Base-by-base conservation (phyloP, 2,888 invertebrate species). In the Boloria selene region DNA sequence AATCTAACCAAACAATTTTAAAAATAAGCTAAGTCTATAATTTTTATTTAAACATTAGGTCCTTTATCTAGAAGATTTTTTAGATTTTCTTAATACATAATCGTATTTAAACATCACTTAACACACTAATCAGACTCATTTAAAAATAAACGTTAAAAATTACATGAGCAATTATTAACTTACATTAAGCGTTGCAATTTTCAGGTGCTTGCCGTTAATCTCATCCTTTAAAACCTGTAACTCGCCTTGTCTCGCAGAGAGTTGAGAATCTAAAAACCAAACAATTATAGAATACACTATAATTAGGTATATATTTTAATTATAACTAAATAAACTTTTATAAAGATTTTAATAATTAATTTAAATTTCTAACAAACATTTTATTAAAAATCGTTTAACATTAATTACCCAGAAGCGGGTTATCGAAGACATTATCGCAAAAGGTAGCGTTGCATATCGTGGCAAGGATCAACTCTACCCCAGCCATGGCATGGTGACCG, bases 401-500 rank as follows among this genome's bases (percentile, higher is more conserved):
- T 44, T 51, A 68, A 26, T 61, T 71, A 86, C 86, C 84, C 72
- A 74, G 45, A 4, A 75, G 6, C 10, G 84, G 77, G 59, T 85
- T 86, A 72, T 88, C 86, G 73, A 83, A 83, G 17, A 82, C 71
- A 14, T 79, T 72, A 61, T 86, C 84, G 75, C 92, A 92, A 72
- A 85, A 81, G 2, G 86, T 87, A 1, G 85, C 85, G 72, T 92
- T 92, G 77, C 92, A 92, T 70, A 92, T 79, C 47, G 89, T 76
- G 5, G 91, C 84, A 61, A 90, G 80, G 61, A 93, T 87, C 26
- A 92, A 78, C 49, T 90, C 87, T 72, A 90, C 70, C 53, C 91
- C 92, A 60, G 81, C 79, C 88, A 88, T 89, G 72, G 78, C 84
- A 82, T 81, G 71, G 71, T 70, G 54, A 26, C 58, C 50, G 52